Evolutionary conservation across 2,888 invertebrate genomes (phyloP).

Genomic region (Eubasilissa splendida): DNA sequence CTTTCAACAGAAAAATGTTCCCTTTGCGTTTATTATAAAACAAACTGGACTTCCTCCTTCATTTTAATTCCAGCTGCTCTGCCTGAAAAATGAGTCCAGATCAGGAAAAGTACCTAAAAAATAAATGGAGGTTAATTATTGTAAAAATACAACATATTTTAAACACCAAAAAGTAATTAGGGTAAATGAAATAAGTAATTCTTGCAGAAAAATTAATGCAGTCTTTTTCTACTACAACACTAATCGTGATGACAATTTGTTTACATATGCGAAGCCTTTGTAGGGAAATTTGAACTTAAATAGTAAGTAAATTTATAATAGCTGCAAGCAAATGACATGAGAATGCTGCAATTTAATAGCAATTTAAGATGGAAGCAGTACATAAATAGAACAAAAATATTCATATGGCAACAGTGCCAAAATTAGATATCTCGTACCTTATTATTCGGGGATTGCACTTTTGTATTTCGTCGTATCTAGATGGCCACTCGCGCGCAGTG

Average conservation of each 20-base stretch:
- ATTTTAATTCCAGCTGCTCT: no score
- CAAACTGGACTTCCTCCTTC: no score
- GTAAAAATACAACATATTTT: no score
- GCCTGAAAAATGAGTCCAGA: no score
- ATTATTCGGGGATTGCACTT: conserved; percentile 52
- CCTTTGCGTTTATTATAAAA: no score
- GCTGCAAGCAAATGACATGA: conserved; percentile 45
- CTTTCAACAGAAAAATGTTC: no score
- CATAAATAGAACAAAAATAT: conserved; percentile 57
- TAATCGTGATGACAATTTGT: conserved; percentile 2
- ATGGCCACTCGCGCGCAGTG: not conserved
- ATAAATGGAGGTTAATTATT: no score
- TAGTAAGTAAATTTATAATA: conserved; percentile 28
- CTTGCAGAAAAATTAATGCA: no score
- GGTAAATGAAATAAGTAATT: no score
- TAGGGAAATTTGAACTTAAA: not conserved
- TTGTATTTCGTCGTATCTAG: conserved; percentile 30
- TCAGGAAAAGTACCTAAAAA: no score
- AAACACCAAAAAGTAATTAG: no score
- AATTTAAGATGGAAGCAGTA: conserved; percentile 56
- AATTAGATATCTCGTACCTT: conserved; percentile 50
- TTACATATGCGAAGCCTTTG: conserved; percentile 21
- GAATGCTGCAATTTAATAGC: conserved; percentile 53
- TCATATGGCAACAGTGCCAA: conserved; percentile 57
- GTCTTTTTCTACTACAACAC: not conserved